Base-by-base conservation (phyloP, 2,797 vertebrate species). In the Scomberomorus guttatus region DNA sequence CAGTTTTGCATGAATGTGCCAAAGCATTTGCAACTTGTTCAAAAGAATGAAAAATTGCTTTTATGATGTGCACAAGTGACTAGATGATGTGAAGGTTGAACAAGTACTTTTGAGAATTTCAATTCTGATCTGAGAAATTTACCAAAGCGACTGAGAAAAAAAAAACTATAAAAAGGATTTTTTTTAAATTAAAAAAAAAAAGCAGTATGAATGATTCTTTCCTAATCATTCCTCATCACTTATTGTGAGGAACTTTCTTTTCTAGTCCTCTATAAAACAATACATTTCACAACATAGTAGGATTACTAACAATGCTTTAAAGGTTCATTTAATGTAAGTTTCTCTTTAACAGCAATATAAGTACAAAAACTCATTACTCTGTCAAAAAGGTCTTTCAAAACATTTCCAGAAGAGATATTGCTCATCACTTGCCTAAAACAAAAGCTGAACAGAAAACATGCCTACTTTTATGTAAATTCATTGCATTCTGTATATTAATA, bases 311-410 rank as follows among this genome's bases (percentile, higher is more conserved):
- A 74, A 50, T 32, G 24, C n/a, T 69, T 71, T 50, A 42, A 75
- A 82, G 18, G n/a, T 63, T 64, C 1, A 57, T 79, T 75, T 75
- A 63, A 86, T 77, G 57, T 14, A 61, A 29, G 37, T 59, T 20
- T 64, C 11, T 73, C 20, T 48, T 69, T 13, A 72, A 71, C 48
- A 72, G 34, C 20, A 48, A 72, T 42, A 60, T 6, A 65, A 62
- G 74, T 62, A 79, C 58, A 87, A 74, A 69, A 76, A 44, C 8
- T 8, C 0, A 44, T 60, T 32, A 61, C 63, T 57, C 25, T 54
- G 27, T 48, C 18, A 55, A 62, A 72, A 55, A 37, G 0, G 14
- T 65, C 17, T 48, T 71, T 57, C 17, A 65, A 55, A 73, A 65
- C 44, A 70, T 63, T 60, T 73, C 44, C n/a, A 52, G 22, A 80